These are phyloP conservation scores for Microvelia longipes DNA, from an alignment of 1,140 invertebrate genomes.

Conservation along the genomic window DNA sequence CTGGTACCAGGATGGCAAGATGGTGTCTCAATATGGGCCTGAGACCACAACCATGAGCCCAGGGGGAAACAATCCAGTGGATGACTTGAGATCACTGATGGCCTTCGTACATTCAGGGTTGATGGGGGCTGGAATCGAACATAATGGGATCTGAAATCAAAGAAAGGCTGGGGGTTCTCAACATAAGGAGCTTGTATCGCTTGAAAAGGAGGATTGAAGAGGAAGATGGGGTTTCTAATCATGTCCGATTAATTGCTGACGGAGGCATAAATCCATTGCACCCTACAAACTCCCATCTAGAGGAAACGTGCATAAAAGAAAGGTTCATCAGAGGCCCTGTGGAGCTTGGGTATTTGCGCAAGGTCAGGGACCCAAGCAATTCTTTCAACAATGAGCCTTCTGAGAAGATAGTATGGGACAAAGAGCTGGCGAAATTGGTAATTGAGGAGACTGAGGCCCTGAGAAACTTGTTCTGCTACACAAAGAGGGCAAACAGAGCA, in stretches of 20 bases:
- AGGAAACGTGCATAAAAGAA: background rate
- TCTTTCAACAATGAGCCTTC: background rate
- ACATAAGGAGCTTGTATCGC: background rate
- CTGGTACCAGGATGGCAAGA: background rate
- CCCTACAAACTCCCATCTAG: background rate
- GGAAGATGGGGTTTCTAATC: background rate
- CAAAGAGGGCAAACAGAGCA: background rate
- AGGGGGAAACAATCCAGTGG: background rate
- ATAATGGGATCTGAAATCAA: background rate
- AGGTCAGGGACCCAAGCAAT: background rate
- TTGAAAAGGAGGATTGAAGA: background rate
- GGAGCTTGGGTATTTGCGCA: background rate
- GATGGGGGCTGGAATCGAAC: background rate
- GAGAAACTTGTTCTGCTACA: background rate
- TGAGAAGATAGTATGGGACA: background rate
- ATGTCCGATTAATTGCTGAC: background rate
- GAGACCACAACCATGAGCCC: background rate
- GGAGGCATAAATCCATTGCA: background rate
- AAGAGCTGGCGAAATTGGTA: background rate
- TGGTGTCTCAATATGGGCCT: background rate
- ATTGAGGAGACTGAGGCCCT: background rate
- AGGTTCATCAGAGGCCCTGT: background rate
- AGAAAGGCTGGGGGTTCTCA: background rate
- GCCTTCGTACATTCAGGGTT: background rate
- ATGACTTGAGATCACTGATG: background rate